A percentile compares a stretch with the other conserved stretches of the same genome.
Conservation (phyloP, 2,888 invertebrate species). For the Papilio demoleus region DNA sequence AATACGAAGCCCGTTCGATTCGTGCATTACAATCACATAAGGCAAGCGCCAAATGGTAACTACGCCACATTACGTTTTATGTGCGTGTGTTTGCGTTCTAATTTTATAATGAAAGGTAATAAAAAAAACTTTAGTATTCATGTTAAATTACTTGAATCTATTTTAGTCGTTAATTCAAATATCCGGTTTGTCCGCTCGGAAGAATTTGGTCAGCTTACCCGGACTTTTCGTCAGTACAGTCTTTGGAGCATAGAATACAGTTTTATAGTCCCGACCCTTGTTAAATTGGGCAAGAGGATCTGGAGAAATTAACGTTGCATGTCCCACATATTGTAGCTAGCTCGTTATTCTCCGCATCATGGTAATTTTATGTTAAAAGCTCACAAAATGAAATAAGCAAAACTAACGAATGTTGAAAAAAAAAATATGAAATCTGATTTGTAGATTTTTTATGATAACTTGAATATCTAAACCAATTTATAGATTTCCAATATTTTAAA, state of each 20-base stretch:
- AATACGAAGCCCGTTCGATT: no score
- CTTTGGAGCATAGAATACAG: slow-evolving; percentile 20
- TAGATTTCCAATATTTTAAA: no score
- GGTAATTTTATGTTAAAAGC: slow-evolving; percentile 22
- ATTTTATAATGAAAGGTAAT: background rate
- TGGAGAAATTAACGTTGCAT: slow-evolving; percentile 34
- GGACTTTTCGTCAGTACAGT: slow-evolving; percentile 16
- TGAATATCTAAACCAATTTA: no score
- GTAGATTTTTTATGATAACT: no score
- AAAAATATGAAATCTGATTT: background rate
- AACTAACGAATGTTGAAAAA: background rate
- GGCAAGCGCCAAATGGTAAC: no score
- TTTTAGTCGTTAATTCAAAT: slow-evolving; percentile 14
- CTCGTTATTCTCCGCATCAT: slow-evolving; percentile 24
- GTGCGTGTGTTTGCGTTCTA: no score
- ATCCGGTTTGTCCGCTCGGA: background rate
- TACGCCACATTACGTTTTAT: no score
- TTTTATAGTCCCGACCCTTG: slow-evolving; percentile 29
- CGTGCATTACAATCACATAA: no score
- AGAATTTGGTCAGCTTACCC: slow-evolving; percentile 14
- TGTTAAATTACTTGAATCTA: slow-evolving; percentile 6
- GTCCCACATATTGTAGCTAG: slow-evolving; percentile 27
- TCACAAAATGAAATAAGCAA: slow-evolving; percentile 18
- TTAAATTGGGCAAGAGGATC: slow-evolving; percentile 29
- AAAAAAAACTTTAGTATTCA: background rate